phyloP scores from a whole-genome alignment of 2,797 vertebrate species.

The Acipenser ruthenus region DNA sequence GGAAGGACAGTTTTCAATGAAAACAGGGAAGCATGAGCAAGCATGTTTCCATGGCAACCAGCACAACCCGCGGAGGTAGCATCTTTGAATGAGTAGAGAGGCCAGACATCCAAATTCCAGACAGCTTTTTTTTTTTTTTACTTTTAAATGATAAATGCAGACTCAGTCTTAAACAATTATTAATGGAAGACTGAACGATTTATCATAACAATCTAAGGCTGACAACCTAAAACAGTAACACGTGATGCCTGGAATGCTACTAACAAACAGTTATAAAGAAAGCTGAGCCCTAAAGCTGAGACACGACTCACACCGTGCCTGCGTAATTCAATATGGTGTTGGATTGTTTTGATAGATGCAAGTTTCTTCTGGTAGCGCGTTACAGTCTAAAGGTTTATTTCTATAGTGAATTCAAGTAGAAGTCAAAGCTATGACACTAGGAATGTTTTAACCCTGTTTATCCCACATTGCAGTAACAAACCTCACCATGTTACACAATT shows the following conservation, averaged over 20 bases:
- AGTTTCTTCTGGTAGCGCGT: no score
- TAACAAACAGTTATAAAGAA: no score
- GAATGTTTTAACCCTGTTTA: no score
- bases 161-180: conserved; percentile 34
- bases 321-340: no score
- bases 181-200: conserved; percentile 38
- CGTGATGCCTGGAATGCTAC: neutral
- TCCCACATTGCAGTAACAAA: no score
- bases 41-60: conserved; percentile 90
- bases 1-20: conserved; percentile 76
- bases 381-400: no score
- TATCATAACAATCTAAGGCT: conserved; percentile 47
- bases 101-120: conserved; percentile 32
- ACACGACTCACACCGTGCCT: no score
- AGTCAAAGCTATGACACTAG: no score
- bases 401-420: no score
- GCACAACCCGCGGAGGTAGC: conserved; percentile 58
- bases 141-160: conserved; percentile 57
- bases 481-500: no score
- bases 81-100: conserved; percentile 51
- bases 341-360: no score
- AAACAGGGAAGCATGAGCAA: conserved; percentile 76
- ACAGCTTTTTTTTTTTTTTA: conserved; percentile 28
- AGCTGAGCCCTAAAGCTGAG: no score
- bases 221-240: conserved; percentile 40